Conservation (phyloP, 2,888 invertebrate genomes). For the Heliconius ismenius region DNA sequence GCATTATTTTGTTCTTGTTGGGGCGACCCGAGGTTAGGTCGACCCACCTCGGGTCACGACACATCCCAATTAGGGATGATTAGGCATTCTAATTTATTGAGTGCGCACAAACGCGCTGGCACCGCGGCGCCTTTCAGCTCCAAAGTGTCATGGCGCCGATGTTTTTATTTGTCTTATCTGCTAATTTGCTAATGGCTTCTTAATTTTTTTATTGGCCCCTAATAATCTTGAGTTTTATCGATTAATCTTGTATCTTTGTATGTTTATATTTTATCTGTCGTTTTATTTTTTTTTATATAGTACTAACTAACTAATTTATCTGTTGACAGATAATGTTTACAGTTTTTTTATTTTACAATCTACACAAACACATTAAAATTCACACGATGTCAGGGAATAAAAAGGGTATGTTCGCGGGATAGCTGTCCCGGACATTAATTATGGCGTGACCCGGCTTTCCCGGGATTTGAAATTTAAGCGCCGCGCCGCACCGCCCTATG, state of each 20-base stretch:
- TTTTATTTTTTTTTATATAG: neutral
- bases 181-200: slow-evolving; percentile 68
- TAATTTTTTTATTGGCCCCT: slow-evolving; percentile 46
- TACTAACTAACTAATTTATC: too few relatives aligned
- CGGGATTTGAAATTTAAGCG: slow-evolving; percentile 43
- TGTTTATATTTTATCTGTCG: neutral
- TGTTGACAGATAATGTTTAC: slow-evolving; percentile 17
- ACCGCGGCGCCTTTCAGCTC: slow-evolving; percentile 63
- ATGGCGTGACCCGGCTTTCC: slow-evolving; percentile 43
- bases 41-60: slow-evolving; percentile 70
- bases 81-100: slow-evolving; percentile 78
- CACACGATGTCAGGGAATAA: slow-evolving; percentile 28
- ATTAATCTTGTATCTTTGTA: slow-evolving; percentile 21
- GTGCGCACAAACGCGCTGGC: slow-evolving; percentile 67
- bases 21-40: slow-evolving; percentile 73
- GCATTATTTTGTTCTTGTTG: slow-evolving; percentile 76
- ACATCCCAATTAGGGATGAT: slow-evolving; percentile 80
- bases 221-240: slow-evolving; percentile 34
- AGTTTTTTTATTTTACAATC: neutral
- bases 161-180: slow-evolving; percentile 61
- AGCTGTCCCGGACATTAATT: slow-evolving; percentile 40
- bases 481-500: slow-evolving; percentile 49
- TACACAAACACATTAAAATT: slow-evolving; percentile 16
- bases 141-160: slow-evolving; percentile 66
- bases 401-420: slow-evolving; percentile 36